Evolutionary conservation across 1,140 invertebrate species (phyloP).

Genomic region (Nephila pilipes): DNA sequence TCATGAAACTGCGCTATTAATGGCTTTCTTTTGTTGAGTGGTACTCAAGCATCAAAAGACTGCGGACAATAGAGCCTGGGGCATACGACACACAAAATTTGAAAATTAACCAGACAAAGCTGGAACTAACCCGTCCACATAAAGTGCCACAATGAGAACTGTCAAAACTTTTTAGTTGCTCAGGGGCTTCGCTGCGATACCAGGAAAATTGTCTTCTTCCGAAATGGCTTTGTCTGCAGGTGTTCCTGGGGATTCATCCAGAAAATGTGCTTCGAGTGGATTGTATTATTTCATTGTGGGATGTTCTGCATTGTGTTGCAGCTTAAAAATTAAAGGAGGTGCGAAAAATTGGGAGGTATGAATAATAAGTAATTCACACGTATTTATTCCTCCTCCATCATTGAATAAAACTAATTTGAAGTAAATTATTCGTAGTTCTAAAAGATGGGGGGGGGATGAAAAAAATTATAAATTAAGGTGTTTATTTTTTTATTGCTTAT

Average conservation of each 20-base stretch:
- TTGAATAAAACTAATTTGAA: too few species aligned
- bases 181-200: background rate
- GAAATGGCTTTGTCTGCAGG: background rate
- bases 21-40: slow-evolving; percentile 5
- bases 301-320: too few species aligned
- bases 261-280: background rate
- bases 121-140: background rate
- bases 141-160: background rate
- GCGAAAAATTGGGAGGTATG: too few species aligned
- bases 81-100: slow-evolving; percentile 13
- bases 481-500: too few species aligned
- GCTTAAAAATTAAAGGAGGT: too few species aligned
- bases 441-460: too few species aligned
- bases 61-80: background rate
- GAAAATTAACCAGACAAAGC: slow-evolving; percentile 35
- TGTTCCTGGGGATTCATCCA: background rate
- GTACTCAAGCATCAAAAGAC: slow-evolving; percentile 34
- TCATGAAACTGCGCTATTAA: background rate
- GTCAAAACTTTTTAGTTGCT: slow-evolving; percentile 15
- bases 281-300: too few species aligned
- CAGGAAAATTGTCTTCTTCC: background rate
- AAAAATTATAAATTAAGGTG: too few species aligned
- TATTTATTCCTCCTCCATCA: too few species aligned
- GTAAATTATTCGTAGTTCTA: too few species aligned
- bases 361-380: too few species aligned